Conservation (phyloP, 1,140 invertebrate genomes). For the Aethina tumida region DNA sequence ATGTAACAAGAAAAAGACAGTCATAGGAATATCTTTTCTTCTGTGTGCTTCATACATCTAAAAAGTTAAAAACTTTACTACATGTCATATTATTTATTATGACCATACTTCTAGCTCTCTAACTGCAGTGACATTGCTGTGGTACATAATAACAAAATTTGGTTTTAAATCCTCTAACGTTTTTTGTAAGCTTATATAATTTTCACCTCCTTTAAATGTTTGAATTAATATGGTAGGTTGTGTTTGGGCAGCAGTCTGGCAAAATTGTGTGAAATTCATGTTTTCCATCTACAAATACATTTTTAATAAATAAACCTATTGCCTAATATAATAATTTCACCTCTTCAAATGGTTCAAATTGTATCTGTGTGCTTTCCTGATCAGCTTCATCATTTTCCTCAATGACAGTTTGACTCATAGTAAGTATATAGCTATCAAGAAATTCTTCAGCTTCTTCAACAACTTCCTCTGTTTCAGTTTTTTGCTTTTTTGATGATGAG, state of each 20-base stretch:
- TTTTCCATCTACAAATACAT: slow-evolving; percentile 45
- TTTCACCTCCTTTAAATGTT: slow-evolving; percentile 63
- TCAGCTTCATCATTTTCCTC: slow-evolving; percentile 22
- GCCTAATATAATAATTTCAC: slow-evolving; percentile 32
- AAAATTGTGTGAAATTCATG: slow-evolving; percentile 50
- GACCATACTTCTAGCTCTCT: slow-evolving; percentile 70
- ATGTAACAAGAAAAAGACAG: slow-evolving; percentile 85
- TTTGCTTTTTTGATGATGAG: slow-evolving; percentile 16
- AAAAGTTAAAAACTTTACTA: slow-evolving; percentile 9
- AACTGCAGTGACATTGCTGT: slow-evolving; percentile 76
- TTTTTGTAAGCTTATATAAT: slow-evolving; percentile 54
- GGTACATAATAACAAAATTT: slow-evolving; percentile 82
- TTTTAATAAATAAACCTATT: slow-evolving; percentile 8
- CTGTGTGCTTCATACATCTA: slow-evolving; percentile 58
- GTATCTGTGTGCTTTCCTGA: slow-evolving; percentile 28
- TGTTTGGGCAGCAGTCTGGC: slow-evolving; percentile 31
- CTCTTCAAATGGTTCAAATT: slow-evolving; percentile 51
- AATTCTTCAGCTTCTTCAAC: slow-evolving; percentile 39
- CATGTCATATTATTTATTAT: too few relatives aligned
- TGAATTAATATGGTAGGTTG: slow-evolving; percentile 62
- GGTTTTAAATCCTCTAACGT: slow-evolving; percentile 61
- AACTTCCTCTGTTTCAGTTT: slow-evolving; percentile 20
- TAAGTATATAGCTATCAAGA: slow-evolving; percentile 56
- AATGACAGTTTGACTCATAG: slow-evolving; percentile 47
- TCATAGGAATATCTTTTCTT: slow-evolving; percentile 46